Evolutionary conservation across 2,113 vertebrate species (phyloP).

Genomic region (Suricata suricatta): DNA sequence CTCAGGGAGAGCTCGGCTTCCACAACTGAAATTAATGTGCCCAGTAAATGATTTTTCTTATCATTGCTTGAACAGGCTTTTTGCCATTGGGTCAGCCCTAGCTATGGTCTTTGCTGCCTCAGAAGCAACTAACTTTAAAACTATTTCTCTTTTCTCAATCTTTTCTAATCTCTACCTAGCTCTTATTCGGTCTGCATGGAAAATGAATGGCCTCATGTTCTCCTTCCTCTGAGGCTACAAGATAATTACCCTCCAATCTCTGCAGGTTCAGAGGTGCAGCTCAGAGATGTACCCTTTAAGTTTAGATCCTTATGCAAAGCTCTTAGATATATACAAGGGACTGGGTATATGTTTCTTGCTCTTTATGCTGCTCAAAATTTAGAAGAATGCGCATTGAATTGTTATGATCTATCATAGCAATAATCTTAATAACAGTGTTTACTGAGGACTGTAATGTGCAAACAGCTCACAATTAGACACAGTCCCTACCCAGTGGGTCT

Average conservation of each 20-base stretch:
- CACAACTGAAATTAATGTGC: constrained; percentile 81
- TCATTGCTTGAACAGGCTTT: constrained; percentile 81
- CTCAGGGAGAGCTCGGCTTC: constrained; percentile 76
- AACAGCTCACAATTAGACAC: constrained; percentile 39
- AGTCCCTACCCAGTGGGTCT: constrained; percentile 30
- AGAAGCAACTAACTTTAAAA: constrained; percentile 68
- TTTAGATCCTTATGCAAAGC: constrained; percentile 25
- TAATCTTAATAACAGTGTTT: constrained; percentile 65
- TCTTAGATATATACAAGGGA: background rate
- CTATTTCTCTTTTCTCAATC: constrained; percentile 35
- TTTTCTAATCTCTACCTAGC: constrained; percentile 16
- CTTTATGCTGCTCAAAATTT: background rate
- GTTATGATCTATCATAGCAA: constrained; percentile 52
- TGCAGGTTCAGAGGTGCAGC: background rate
- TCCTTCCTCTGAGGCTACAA: background rate
- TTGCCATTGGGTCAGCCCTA: constrained; percentile 70
- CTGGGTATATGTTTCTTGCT: background rate
- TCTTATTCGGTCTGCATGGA: constrained; percentile 29
- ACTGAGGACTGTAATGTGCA: constrained; percentile 50
- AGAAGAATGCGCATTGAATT: constrained; percentile 44
- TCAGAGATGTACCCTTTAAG: constrained; percentile 38
- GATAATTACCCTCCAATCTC: constrained; percentile 47
- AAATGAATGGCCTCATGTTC: background rate
- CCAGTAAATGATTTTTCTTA: constrained; percentile 85
- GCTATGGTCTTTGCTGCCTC: constrained; percentile 69